phyloP scores from a whole-genome alignment of 1,140 invertebrate genomes.

The Diorhabda carinulata region DNA sequence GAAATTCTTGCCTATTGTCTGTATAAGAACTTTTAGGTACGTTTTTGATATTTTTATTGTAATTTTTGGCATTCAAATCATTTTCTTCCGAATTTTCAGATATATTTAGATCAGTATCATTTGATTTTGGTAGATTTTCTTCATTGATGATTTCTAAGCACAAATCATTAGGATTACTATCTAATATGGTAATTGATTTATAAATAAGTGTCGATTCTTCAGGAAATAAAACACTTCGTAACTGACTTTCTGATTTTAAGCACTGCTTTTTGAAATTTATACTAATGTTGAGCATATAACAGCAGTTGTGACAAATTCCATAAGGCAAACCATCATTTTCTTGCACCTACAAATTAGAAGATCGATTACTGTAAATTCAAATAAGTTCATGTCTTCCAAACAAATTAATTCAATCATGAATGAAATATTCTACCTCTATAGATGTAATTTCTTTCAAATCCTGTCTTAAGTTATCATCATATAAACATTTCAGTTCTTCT shows the following conservation, averaged over 20 bases:
- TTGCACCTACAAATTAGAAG: constrained; percentile 24
- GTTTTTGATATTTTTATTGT: not conserved
- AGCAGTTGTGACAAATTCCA: constrained; percentile 35
- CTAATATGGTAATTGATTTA: constrained; percentile 26
- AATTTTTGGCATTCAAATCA: not conserved
- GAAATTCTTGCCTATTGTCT: not conserved
- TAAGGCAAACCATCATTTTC: constrained; percentile 34
- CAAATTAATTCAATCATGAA: too few species aligned
- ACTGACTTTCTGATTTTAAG: constrained; percentile 30
- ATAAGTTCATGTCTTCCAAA: too few species aligned
- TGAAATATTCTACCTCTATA: constrained; percentile 27
- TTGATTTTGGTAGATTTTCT: not conserved
- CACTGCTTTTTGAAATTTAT: constrained; percentile 36
- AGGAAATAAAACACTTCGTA: constrained; percentile 24
- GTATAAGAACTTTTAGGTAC: not conserved
- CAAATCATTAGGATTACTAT: constrained; percentile 13
- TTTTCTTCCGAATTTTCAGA: too few species aligned
- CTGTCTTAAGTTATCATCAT: constrained; percentile 31
- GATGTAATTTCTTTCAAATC: constrained; percentile 29
- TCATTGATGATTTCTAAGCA: not conserved
- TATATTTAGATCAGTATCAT: not conserved
- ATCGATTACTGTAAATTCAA: too few species aligned
- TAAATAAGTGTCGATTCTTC: constrained; percentile 15
- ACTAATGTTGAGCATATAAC: constrained; percentile 30
- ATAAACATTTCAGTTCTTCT: constrained; percentile 33